phyloP scores from a whole-genome alignment of 2,888 invertebrate genomes.

The Lasioglossum villosulum region DNA sequence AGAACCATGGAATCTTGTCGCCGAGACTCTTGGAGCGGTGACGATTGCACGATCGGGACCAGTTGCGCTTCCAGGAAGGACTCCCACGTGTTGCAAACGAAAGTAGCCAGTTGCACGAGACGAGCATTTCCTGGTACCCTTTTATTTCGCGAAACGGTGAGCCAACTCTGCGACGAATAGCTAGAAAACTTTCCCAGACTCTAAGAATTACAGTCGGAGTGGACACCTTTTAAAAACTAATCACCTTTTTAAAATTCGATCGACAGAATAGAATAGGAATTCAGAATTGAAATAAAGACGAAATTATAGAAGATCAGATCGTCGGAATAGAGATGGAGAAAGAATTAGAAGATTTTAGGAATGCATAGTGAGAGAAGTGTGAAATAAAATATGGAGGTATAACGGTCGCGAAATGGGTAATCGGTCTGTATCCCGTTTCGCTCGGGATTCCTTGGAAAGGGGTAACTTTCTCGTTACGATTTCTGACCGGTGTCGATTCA shows the following conservation, averaged over 20 bases:
- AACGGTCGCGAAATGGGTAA: conserved; percentile 16
- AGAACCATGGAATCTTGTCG: conserved; percentile 28
- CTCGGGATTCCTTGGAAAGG: background rate
- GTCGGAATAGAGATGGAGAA: too few species aligned
- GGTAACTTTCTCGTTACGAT: conserved; percentile 38
- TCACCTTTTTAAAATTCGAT: background rate
- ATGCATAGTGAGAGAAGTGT: background rate
- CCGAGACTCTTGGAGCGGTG: background rate
- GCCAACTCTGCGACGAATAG: background rate
- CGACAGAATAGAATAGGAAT: background rate
- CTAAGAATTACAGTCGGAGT: background rate
- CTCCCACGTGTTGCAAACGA: conserved; percentile 13
- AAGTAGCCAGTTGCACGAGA: background rate
- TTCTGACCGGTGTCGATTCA: conserved; percentile 28
- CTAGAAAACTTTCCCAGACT: background rate
- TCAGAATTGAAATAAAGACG: too few species aligned
- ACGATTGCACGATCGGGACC: background rate
- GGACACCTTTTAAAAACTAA: background rate
- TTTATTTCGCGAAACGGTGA: background rate
- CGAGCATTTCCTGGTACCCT: conserved; percentile 1
- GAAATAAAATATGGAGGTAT: background rate
- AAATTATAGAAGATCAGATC: too few species aligned
- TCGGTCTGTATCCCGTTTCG: background rate
- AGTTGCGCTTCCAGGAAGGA: background rate
- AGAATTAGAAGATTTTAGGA: background rate